These are phyloP conservation scores for Amphiprion ocellaris DNA, from an alignment of 2,113 vertebrate species.

Conservation along the genomic window DNA sequence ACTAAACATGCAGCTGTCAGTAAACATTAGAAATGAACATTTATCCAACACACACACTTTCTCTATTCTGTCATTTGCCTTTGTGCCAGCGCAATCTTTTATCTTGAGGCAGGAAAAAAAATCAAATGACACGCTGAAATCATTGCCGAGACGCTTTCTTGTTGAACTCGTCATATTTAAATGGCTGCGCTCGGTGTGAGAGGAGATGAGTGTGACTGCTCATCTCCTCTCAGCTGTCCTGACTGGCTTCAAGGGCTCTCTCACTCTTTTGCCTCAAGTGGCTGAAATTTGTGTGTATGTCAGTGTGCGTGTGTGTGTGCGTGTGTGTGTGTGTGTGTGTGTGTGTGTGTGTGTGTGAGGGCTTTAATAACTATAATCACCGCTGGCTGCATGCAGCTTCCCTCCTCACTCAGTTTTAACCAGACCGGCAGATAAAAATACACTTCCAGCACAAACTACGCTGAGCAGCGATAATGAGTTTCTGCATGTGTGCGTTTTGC, in stretches of 20 bases:
- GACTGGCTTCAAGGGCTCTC: constrained; percentile 63
- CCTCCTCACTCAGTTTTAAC: constrained; percentile 78
- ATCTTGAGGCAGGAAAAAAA: background rate
- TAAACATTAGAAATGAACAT: background rate
- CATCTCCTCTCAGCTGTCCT: constrained; percentile 62
- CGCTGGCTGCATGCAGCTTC: constrained; percentile 73
- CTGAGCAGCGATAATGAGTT: constrained; percentile 64
- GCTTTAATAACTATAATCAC: constrained; percentile 84
- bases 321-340: constrained; percentile 19
- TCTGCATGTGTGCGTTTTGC: constrained; percentile 58
- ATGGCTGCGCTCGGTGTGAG: background rate
- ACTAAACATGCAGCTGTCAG: constrained; percentile 11
- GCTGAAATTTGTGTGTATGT: constrained; percentile 21
- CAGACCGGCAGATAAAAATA: constrained; percentile 79
- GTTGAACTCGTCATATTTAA: constrained; percentile 1
- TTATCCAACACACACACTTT: background rate
- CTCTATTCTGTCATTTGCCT: background rate
- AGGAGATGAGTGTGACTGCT: constrained; percentile 40
- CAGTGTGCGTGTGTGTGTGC: constrained; percentile 7
- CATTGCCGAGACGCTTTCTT: constrained; percentile 7
- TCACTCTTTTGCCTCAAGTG: constrained; percentile 56
- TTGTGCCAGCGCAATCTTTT: background rate
- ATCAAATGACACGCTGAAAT: background rate
- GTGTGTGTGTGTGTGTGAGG: constrained; percentile 49
- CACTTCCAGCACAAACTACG: constrained; percentile 57